phyloP scores from a whole-genome alignment of 2,888 invertebrate genomes.

The Elmis aenea region DNA sequence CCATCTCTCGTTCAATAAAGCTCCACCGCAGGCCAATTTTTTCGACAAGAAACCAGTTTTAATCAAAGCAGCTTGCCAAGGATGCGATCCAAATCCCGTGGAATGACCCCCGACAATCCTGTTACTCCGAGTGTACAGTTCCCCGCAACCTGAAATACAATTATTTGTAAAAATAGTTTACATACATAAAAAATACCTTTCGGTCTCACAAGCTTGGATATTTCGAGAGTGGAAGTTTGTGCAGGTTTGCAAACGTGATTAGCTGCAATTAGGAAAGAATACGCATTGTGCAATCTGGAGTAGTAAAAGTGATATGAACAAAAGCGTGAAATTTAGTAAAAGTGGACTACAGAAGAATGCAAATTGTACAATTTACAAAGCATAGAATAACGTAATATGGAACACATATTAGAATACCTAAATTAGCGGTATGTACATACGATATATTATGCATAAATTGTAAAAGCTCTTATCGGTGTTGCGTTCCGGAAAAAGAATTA shows the following conservation, averaged over 20 bases:
- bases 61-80: constrained; percentile 91
- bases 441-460: too few relatives aligned
- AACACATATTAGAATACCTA: too few relatives aligned
- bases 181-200: background rate
- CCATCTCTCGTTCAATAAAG: constrained; percentile 84
- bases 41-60: constrained; percentile 87
- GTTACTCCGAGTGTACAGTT: constrained; percentile 80
- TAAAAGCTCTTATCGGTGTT: too few relatives aligned
- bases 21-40: constrained; percentile 88
- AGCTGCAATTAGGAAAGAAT: constrained; percentile 3
- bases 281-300: constrained; percentile 4
- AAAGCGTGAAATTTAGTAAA: constrained; percentile 3
- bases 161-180: background rate
- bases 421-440: too few relatives aligned
- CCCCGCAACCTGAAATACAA: constrained; percentile 77
- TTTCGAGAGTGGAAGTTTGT: too few relatives aligned
- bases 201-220: too few relatives aligned
- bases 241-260: too few relatives aligned
- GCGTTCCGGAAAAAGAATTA: too few relatives aligned
- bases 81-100: constrained; percentile 85
- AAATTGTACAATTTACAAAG: too few relatives aligned
- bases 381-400: too few relatives aligned
- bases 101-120: constrained; percentile 90
- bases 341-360: too few relatives aligned
- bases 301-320: constrained; percentile 6